Conservation (phyloP, 2,888 invertebrate species). For the Gandaritis pyraliata region DNA sequence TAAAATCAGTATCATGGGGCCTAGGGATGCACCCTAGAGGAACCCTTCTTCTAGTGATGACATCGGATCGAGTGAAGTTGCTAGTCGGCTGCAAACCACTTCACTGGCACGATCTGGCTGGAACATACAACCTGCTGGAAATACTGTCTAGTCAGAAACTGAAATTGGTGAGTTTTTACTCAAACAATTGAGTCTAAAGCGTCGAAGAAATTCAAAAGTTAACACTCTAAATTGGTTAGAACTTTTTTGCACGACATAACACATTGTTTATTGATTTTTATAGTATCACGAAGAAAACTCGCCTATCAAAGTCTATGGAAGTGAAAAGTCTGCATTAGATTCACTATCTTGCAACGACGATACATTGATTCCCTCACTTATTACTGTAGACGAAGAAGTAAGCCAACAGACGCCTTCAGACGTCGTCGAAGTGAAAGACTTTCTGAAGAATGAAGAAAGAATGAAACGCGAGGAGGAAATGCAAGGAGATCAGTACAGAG, state of each 20-base stretch:
- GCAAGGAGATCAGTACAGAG: slow-evolving; percentile 75
- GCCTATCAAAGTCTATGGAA: slow-evolving; percentile 81
- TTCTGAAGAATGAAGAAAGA: slow-evolving; percentile 64
- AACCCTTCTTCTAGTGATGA: slow-evolving; percentile 83
- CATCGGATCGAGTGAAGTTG: slow-evolving; percentile 85
- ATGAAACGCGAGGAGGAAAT: slow-evolving; percentile 69
- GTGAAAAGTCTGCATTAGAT: slow-evolving; percentile 76
- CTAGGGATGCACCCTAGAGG: slow-evolving; percentile 83
- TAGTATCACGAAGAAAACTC: slow-evolving; percentile 86
- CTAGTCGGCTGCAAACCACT: slow-evolving; percentile 87
- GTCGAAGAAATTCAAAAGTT: not conserved
- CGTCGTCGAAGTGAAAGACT: slow-evolving; percentile 71
- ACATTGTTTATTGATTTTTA: slow-evolving; percentile 12
- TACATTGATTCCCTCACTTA: slow-evolving; percentile 57
- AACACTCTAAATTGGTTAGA: not conserved
- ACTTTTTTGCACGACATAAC: not conserved
- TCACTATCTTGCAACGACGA: slow-evolving; percentile 76
- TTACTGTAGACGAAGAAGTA: slow-evolving; percentile 58
- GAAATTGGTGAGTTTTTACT: slow-evolving; percentile 81
- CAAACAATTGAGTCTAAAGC: slow-evolving; percentile 3
- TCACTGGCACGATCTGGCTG: slow-evolving; percentile 86
- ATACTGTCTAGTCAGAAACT: slow-evolving; percentile 80
- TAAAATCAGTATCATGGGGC: slow-evolving; percentile 85
- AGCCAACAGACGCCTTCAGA: slow-evolving; percentile 48
- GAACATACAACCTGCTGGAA: slow-evolving; percentile 83